Conservation (phyloP, 2,797 vertebrate genomes). For the Coregonus ussuriensis region DNA sequence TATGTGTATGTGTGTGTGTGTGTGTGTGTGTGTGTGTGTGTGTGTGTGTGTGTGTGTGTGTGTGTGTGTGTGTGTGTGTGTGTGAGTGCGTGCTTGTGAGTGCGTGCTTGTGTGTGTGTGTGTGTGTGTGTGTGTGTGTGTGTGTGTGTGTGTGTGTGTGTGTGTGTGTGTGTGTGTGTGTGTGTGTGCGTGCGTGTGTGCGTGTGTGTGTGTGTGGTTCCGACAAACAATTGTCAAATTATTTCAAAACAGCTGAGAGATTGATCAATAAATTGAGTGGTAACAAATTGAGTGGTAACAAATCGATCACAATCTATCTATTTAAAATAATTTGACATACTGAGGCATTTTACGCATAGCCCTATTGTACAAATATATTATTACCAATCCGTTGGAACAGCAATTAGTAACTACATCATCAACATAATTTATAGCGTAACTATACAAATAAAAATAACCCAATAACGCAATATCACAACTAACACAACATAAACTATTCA, state of each 20-base stretch:
- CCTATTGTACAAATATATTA: neutral
- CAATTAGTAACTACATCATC: neutral
- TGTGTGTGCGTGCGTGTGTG: neutral
- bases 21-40: conserved; percentile 3
- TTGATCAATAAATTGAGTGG: neutral
- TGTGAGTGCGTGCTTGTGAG: too few species aligned
- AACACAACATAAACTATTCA: neutral
- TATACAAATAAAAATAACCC: neutral
- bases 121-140: too few species aligned
- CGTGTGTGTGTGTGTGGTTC: neutral
- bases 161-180: neutral
- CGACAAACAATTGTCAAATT: neutral
- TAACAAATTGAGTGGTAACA: neutral
- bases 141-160: too few species aligned
- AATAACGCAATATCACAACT: neutral
- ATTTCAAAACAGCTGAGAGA: neutral
- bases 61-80: too few species aligned
- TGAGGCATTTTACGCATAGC: neutral
- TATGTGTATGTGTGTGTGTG: neutral
- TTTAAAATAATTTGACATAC: neutral
- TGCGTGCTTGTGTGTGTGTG: too few species aligned
- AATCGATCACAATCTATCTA: neutral
- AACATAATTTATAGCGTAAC: neutral
- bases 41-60: neutral
- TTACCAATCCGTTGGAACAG: neutral